A percentile compares a stretch with the other conserved stretches of the same genome.
Evolutionary conservation across 2,113 vertebrate genomes (phyloP).

Genomic region (Ciconia boyciana): DNA sequence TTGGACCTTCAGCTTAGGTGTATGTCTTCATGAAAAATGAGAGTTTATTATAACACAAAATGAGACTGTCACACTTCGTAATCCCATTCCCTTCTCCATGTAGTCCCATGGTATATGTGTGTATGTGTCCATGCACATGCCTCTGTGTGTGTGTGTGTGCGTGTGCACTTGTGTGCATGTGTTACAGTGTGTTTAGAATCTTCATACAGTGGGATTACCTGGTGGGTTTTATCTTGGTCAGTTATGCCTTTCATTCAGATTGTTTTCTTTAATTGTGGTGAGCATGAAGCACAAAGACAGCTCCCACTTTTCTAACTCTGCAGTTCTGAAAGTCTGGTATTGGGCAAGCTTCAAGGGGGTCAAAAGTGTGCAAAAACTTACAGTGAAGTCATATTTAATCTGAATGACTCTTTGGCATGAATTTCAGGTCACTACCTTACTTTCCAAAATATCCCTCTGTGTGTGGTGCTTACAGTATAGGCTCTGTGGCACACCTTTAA

Average conservation of each 20-base stretch:
- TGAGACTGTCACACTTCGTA: not conserved
- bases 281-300: not conserved
- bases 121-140: no score
- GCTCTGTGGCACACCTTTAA: not conserved
- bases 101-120: not conserved
- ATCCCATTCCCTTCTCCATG: not conserved
- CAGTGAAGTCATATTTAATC: not conserved
- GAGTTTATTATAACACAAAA: not conserved
- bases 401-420: not conserved
- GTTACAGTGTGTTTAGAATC: not conserved
- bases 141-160: no score
- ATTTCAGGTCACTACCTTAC: not conserved
- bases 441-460: not conserved
- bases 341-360: not conserved
- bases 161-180: not conserved
- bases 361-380: not conserved
- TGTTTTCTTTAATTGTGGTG: not conserved
- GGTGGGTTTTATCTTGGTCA: not conserved
- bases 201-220: not conserved
- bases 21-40: not conserved
- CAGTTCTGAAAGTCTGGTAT: not conserved
- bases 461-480: not conserved
- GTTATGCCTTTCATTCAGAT: not conserved
- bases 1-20: not conserved
- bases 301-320: not conserved